Base-by-base conservation (phyloP, 2,888 invertebrate species). In the Eristalis pertinax region DNA sequence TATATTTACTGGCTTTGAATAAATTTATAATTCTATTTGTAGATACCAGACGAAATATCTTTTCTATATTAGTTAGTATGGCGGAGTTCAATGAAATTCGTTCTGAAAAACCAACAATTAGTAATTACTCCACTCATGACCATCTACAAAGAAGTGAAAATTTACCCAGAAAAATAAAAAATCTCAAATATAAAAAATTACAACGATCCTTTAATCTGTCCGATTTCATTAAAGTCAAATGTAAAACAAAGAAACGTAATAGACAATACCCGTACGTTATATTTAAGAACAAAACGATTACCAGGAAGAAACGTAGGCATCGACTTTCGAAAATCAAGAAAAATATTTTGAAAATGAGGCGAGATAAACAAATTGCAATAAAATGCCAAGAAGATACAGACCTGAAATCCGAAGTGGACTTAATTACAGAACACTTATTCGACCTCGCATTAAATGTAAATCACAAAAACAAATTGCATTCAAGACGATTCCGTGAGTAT, bases 401-500 rank as follows among this genome's bases (percentile, higher is more conserved):
- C n/a, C 15, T 43, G 7, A 43, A 43, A 43, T 43, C 43, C 1
- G 43, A 43, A n/a, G 15, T 43, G n/a, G 43, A 50, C 1, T 19
- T 2, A 19, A 8, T 50, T 8, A 19, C 50, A 50, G 8, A 19
- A 19, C 2, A 8, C 7, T 19, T 50, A 0, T 19, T 7, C 1
- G 2, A 50, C 19, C 50, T 50, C 8, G 1, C 19, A 8, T 50
- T 50, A 50, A 50, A 50, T 8, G 2, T 8, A 19, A 19, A 8
- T 8, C 50, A 50, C 8, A 8, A 19, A 19, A 8, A 19, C 19
- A 8, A 50, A 50, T 8, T 50, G 8, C 50, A 50, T 50, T 50
- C 50, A 8, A 50, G 50, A 19, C 50, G 50, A 19, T 50, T 60
- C 60, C 60, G 60, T 60, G 60, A 26, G 60, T 60, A 67, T 26